Evolutionary conservation across 1,140 invertebrate genomes (phyloP).

Genomic region (Lasaia peninsularis): DNA sequence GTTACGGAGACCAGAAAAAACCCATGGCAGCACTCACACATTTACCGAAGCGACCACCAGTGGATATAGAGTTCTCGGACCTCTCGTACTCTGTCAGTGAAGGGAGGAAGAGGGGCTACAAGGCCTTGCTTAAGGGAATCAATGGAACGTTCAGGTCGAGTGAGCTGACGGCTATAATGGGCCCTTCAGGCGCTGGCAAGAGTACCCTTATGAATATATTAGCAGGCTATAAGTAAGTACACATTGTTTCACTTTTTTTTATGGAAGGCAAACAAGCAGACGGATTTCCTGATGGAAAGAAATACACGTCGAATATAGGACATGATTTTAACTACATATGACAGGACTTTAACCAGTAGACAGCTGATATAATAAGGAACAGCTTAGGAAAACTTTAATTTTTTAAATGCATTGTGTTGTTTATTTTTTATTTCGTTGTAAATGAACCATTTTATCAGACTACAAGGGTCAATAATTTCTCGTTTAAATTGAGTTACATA

Average conservation of each 20-base stretch:
- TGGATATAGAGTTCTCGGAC: constrained; percentile 92
- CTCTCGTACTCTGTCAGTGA: constrained; percentile 91
- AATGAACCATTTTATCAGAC: too few relatives aligned
- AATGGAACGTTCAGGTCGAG: constrained; percentile 88
- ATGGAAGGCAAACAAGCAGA: background rate
- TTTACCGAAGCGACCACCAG: constrained; percentile 88
- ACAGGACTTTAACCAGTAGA: too few relatives aligned
- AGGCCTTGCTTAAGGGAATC: constrained; percentile 90
- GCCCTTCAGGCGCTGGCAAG: constrained; percentile 95
- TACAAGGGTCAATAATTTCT: too few relatives aligned
- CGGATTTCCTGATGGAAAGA: too few relatives aligned
- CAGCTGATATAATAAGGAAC: too few relatives aligned
- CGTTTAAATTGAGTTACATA: too few relatives aligned
- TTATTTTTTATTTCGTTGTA: too few relatives aligned
- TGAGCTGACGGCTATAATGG: constrained; percentile 94
- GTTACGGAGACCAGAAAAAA: constrained; percentile 80
- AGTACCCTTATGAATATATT: constrained; percentile 94
- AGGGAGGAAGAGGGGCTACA: constrained; percentile 86
- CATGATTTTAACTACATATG: too few relatives aligned
- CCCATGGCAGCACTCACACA: constrained; percentile 83
- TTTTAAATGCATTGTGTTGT: too few relatives aligned
- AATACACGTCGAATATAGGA: too few relatives aligned
- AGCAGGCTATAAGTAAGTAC: constrained; percentile 91
- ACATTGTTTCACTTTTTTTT: background rate
- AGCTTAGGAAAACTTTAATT: too few relatives aligned